A percentile compares a stretch with the other conserved stretches of the same genome.
These are phyloP conservation scores for Hycleus cichorii DNA, from an alignment of 1,140 invertebrate genomes.

Conservation along the genomic window DNA sequence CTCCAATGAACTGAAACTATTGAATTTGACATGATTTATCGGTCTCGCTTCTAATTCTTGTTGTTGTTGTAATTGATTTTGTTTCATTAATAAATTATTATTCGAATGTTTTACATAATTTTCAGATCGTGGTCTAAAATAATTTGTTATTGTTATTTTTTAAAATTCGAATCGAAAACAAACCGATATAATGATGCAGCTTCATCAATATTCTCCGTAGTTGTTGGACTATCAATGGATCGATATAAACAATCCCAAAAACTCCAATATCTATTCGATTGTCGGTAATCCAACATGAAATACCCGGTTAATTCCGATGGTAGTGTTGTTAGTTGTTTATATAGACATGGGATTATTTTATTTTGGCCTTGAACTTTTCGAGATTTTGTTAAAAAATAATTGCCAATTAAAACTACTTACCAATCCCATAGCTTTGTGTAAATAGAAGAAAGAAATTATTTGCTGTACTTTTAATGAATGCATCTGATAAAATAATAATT, in stretches of 20 bases:
- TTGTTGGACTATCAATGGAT: conserved; percentile 39
- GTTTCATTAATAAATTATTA: neutral
- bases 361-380: conserved; percentile 45
- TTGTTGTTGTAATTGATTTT: no score
- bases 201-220: neutral
- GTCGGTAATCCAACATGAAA: conserved; percentile 49
- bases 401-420: conserved; percentile 41
- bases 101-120: neutral
- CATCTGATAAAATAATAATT: conserved; percentile 63
- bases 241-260: conserved; percentile 54
- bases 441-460: conserved; percentile 65
- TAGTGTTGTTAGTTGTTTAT: conserved; percentile 47
- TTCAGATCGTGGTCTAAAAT: neutral
- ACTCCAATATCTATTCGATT: conserved; percentile 47
- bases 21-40: conserved; percentile 2
- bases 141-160: neutral
- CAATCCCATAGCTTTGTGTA: conserved; percentile 65
- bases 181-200: neutral
- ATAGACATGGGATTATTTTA: conserved; percentile 61
- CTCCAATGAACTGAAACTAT: neutral
- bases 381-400: conserved; percentile 25
- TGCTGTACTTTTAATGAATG: conserved; percentile 59
- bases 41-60: no score
- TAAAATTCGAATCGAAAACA: neutral
- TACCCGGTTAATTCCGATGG: conserved; percentile 51